phyloP scores from a whole-genome alignment of 1,140 invertebrate species.

The Stenopsyche tienmushanensis region DNA sequence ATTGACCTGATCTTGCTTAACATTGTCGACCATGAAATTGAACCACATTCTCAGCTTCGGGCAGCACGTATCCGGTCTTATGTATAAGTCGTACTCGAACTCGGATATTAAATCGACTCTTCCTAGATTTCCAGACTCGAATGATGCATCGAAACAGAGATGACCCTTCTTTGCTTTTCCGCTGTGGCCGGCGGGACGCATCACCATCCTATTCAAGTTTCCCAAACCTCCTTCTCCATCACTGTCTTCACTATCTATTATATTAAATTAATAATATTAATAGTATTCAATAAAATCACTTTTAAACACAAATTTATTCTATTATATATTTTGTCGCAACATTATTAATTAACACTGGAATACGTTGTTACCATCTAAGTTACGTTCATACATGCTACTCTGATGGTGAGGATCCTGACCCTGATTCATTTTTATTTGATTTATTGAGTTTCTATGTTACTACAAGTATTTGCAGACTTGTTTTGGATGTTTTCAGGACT shows the following conservation, averaged over 20 bases:
- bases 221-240: constrained; percentile 92
- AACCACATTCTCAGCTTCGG: constrained; percentile 94
- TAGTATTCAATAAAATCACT: neutral
- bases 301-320: too few species aligned
- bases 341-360: neutral
- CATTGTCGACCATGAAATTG: constrained; percentile 98
- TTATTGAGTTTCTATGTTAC: too few species aligned
- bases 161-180: constrained; percentile 93
- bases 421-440: constrained; percentile 23
- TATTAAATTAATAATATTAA: constrained; percentile 10
- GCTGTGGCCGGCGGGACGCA: constrained; percentile 89
- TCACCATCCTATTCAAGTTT: constrained; percentile 90
- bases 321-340: neutral
- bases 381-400: constrained; percentile 66
- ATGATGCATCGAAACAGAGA: constrained; percentile 95
- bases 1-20: constrained; percentile 81
- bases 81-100: constrained; percentile 94
- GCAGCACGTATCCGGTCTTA: constrained; percentile 94
- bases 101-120: constrained; percentile 92
- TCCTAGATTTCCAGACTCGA: constrained; percentile 96
- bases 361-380: constrained; percentile 52
- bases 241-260: constrained; percentile 90
- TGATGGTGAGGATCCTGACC: constrained; percentile 62
- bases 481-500: too few species aligned
- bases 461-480: too few species aligned